phyloP scores from a whole-genome alignment of 2,797 vertebrate genomes.

The Hyperoplus immaculatus region DNA sequence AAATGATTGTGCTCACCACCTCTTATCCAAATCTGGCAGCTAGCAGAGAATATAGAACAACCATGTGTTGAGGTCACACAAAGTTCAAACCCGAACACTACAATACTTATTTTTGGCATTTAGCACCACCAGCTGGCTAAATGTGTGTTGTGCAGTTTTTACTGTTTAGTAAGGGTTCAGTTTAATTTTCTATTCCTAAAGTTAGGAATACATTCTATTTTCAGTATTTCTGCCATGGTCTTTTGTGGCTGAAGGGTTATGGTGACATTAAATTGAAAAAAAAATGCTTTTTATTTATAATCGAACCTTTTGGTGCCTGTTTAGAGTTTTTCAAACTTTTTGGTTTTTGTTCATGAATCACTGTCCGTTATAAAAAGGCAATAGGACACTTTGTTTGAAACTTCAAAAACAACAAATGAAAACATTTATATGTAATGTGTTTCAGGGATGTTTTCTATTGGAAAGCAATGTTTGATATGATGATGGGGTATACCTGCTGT shows the following conservation, averaged over 20 bases:
- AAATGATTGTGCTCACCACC: background rate
- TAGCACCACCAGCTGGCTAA: background rate
- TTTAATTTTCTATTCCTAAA: background rate
- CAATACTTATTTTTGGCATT: background rate
- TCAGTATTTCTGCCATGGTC: no score
- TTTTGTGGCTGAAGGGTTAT: no score
- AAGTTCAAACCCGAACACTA: background rate
- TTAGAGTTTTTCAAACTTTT: no score
- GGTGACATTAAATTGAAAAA: background rate
- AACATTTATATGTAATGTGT: background rate
- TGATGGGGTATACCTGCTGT: conserved; percentile 52
- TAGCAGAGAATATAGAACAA: background rate
- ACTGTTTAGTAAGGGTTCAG: background rate
- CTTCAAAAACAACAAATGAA: no score
- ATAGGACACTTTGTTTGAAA: no score
- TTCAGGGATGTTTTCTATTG: background rate
- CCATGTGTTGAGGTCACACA: background rate
- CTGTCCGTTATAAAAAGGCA: no score
- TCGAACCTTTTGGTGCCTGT: background rate
- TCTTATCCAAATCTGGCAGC: background rate
- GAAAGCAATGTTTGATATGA: background rate
- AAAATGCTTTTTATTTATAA: background rate
- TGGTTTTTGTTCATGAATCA: no score
- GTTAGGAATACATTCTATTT: no score
- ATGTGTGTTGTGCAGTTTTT: background rate